Conservation (phyloP, 2,113 vertebrate genomes). For the Diadophis punctatus region DNA sequence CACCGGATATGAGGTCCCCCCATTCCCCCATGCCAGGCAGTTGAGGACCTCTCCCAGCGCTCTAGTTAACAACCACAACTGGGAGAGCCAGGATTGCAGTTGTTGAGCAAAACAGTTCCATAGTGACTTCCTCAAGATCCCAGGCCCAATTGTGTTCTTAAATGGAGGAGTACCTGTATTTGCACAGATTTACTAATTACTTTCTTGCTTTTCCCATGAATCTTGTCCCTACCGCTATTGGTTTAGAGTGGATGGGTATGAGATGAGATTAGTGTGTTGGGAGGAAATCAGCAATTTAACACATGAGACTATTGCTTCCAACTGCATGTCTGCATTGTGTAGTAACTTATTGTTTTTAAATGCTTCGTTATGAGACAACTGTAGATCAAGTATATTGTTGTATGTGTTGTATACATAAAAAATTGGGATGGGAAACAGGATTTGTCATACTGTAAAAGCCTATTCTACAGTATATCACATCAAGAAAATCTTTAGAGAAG, state of each 20-base stretch:
- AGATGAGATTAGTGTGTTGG: not conserved
- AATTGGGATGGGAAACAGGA: not conserved
- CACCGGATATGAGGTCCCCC: no score
- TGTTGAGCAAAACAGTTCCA: not conserved
- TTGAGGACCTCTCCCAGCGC: not conserved
- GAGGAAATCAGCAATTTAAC: not conserved
- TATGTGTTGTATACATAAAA: not conserved
- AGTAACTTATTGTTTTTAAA: not conserved
- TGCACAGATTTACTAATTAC: not conserved
- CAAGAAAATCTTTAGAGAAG: not conserved
- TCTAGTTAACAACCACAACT: not conserved
- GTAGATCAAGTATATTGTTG: not conserved
- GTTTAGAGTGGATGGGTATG: not conserved
- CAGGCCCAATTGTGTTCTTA: not conserved
- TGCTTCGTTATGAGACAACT: not conserved
- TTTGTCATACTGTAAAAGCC: no score
- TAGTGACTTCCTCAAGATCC: not conserved
- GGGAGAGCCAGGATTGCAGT: not conserved
- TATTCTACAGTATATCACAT: not conserved
- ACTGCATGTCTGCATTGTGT: not conserved
- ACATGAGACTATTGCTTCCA: not conserved
- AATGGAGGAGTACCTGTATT: not conserved
- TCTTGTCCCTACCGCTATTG: not conserved
- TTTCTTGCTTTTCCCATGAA: not conserved
- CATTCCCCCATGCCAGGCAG: not conserved